Conservation (phyloP, 2,888 invertebrate genomes). For the Epistrophe grossulariae region DNA sequence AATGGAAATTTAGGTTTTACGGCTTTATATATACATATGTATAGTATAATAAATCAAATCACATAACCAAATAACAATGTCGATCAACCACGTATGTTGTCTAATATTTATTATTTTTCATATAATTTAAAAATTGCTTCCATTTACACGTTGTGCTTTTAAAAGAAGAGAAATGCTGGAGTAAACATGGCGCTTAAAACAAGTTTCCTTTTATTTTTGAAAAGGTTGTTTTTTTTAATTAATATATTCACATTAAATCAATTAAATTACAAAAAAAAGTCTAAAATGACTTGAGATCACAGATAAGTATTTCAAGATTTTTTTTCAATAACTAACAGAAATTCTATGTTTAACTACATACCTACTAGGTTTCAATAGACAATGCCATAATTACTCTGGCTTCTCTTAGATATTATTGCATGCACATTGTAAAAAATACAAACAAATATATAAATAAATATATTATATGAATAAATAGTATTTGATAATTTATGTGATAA, state of each 20-base stretch:
- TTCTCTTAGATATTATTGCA: constrained; percentile 56
- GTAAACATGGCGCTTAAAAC: constrained; percentile 60
- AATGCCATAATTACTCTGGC: constrained; percentile 67
- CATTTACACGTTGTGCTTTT: constrained; percentile 64
- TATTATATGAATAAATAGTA: constrained; percentile 16
- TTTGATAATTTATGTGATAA: constrained; percentile 27
- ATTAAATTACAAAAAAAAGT: not conserved
- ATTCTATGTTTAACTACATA: constrained; percentile 4
- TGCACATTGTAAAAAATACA: constrained; percentile 53
- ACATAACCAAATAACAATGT: constrained; percentile 39
- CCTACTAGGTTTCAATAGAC: constrained; percentile 10
- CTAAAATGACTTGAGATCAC: not conserved
- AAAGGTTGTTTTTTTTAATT: constrained; percentile 1
- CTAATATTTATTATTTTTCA: constrained; percentile 29
- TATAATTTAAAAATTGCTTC: constrained; percentile 53
- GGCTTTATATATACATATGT: constrained; percentile 55
- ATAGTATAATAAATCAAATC: constrained; percentile 26
- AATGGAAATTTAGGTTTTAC: constrained; percentile 4
- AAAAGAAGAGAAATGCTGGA: constrained; percentile 59
- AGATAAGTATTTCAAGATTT: constrained; percentile 7
- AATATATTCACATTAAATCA: not conserved
- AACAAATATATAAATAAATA: constrained; percentile 29
- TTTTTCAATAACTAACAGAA: not conserved
- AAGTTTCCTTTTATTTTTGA: constrained; percentile 5
- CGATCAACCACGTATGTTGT: constrained; percentile 27